Percentiles rank a stretch among this genome's conserved stretches.
phyloP scores from a whole-genome alignment of 2,888 invertebrate species.

The Endomychus coccineus region DNA sequence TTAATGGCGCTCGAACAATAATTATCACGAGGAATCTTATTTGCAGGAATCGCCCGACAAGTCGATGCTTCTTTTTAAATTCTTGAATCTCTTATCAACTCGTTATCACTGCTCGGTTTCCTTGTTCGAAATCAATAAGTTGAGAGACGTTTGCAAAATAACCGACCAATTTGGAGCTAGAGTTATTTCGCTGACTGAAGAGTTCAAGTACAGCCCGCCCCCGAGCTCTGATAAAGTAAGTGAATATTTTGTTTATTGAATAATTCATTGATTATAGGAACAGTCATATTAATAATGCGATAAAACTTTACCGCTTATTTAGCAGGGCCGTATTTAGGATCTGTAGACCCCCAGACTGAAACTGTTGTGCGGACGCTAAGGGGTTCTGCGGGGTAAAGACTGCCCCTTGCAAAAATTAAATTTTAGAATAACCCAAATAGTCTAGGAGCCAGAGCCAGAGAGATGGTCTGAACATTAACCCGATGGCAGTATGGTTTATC shows the following conservation, averaged over 20 bases:
- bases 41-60: constrained; percentile 65
- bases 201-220: constrained; percentile 53
- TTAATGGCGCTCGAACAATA: neutral
- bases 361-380: too few relatives aligned
- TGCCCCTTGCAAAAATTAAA: too few relatives aligned
- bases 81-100: constrained; percentile 76
- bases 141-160: constrained; percentile 72
- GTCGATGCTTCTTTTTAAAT: constrained; percentile 69
- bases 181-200: constrained; percentile 57
- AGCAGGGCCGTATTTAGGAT: too few relatives aligned
- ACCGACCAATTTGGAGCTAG: constrained; percentile 62
- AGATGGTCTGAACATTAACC: too few relatives aligned
- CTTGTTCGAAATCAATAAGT: constrained; percentile 62
- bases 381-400: too few relatives aligned
- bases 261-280: constrained; percentile 5
- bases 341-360: too few relatives aligned
- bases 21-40: constrained; percentile 7
- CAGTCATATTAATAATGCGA: too few relatives aligned
- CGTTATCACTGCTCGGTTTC: constrained; percentile 70
- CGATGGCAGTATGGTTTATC: too few relatives aligned
- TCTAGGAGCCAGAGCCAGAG: too few relatives aligned
- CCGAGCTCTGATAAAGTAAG: constrained; percentile 30
- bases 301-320: too few relatives aligned
- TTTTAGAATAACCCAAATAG: too few relatives aligned
- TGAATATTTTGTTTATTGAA: too few relatives aligned